Percentiles rank a stretch among this genome's conserved stretches.
Conservation (phyloP, 2,113 vertebrate genomes). For the Mola mola region DNA sequence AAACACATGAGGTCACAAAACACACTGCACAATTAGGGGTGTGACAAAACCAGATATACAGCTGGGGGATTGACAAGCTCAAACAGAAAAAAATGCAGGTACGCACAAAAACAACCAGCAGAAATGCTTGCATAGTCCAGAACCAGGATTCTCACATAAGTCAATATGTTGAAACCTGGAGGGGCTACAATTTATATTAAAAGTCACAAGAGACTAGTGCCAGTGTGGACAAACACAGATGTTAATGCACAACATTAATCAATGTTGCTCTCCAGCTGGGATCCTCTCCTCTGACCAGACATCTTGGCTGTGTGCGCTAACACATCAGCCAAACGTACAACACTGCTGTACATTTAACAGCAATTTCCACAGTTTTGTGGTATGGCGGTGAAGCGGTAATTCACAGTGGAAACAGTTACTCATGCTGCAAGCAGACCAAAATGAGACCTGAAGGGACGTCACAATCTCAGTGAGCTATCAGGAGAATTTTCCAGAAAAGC, state of each 20-base stretch:
- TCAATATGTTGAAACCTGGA: conserved; percentile 36
- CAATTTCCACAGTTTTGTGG: conserved; percentile 28
- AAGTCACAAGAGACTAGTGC: conserved; percentile 26
- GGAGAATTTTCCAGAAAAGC: conserved; percentile 26
- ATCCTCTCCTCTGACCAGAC: conserved; percentile 36
- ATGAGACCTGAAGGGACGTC: too few species aligned
- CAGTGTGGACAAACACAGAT: conserved; percentile 38
- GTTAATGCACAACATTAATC: conserved; percentile 31
- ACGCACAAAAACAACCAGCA: conserved; percentile 28
- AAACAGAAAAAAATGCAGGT: conserved; percentile 13
- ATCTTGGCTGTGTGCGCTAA: conserved; percentile 42
- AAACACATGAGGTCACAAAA: conserved; percentile 80
- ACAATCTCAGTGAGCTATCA: conserved; percentile 9
- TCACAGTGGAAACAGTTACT: conserved; percentile 59
- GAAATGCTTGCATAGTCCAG: conserved; percentile 56
- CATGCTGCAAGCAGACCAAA: too few species aligned
- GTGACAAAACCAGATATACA: conserved; percentile 70
- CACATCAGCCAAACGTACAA: conserved; percentile 24
- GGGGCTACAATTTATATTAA: conserved; percentile 23
- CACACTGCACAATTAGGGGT: conserved; percentile 57
- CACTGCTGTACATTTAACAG: conserved; percentile 20
- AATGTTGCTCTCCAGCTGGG: conserved; percentile 9
- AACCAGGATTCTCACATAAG: conserved; percentile 55
- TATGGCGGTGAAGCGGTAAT: too few species aligned
- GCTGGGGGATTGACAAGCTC: conserved; percentile 42